Base-by-base conservation (phyloP, 1,140 invertebrate genomes). In the Papilio xuthus region DNA sequence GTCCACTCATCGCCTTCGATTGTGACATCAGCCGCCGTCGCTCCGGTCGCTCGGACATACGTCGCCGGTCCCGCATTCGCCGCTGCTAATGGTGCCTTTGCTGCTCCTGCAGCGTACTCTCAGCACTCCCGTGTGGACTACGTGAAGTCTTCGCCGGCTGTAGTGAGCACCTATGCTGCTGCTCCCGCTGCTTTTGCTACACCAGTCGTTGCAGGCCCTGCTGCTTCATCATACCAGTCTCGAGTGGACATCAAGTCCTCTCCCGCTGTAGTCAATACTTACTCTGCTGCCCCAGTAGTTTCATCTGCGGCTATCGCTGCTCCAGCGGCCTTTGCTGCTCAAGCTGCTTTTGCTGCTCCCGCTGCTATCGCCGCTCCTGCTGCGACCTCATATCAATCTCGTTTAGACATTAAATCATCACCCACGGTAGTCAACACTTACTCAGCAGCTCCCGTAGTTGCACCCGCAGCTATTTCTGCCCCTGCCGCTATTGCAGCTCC, bases 371-470 rank as follows among this genome's bases (percentile, higher is more conserved):
- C 85, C 0, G 88, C 90, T 9, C 88, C 90, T 73, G 90, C 91
- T 1, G 85, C 89, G 10, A 90, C 87, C 1, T 74, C 72, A 26
- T 82, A 83, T 72, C 90, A 89, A 80, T 89, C 85, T 53, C 87
- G 85, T 78, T 80, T 92, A 15, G 90, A 92, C 82, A 92, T 91
- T 80, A 93, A 90, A 80, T 88, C 87, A 18, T 82, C 86, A 20
- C 91, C 91, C 42, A 88, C 87, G n/a, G 76, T 93, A 32, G 80
- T 88, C 41, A 87, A 81, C 80, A 89, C 87, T 42, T 76, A 84
- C 10, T 83, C 83, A 56, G 74, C 84, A 50, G 88, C 82, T 41
- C 84, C 87, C 2, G 77, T 87, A 2, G 70, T 72, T 72, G 81
- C 82, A 8, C 60, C 79, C 71, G 80, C 79, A 50, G 81, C 78